Evolutionary conservation across 2,797 vertebrate species (phyloP), one percentile per base, ranked within the genome.

Genomic region (Poeciliopsis paucimaculata): DNA sequence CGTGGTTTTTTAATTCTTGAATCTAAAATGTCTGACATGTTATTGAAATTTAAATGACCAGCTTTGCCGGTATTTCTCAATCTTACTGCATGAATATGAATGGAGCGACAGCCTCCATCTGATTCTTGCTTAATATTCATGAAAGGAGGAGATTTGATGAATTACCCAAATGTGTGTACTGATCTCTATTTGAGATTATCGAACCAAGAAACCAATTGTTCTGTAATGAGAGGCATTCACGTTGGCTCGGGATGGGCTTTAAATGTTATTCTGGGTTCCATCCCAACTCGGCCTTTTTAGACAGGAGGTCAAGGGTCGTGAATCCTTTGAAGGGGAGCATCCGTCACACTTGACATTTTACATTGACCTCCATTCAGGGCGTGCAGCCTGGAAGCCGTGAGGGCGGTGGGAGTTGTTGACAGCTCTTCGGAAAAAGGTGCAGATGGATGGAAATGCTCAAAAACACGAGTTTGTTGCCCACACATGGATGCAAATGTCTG

Each of bases 11-110:
- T 77, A 88, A 93, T 91, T 87, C 70, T 75, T 53, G 75, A 78
- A 88, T 92, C 82, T 81, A 72, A 86, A 87, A 84, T 15, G 34
- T 16, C 85, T 81, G 88, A 85, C 81, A 36, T 82, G 82, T 86
- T 84, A 91, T 90, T 94, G 90, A 93, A 93, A 94, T 94, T 93
- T 93, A 93, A 94, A 94, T 91, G 90, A 87, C 88, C 87, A 46
- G 70, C 77, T 81, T 86, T 75, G 26, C 62, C 60, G 39, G 78
- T 81, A 91, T 87, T 91, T 86, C 89, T 91, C 91, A 88, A 87
- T 91, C 82, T 87, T 80, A 62, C 79, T 5, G 5, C 90, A 92
- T 93, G 93, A 93, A 94, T 94, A 92, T 92, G 90, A 94, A 93
- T 93, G 72, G 86, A 80, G 81, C 51, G 81, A 83, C 78, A 60